Conservation (phyloP, 2,797 vertebrate species). For the Otolemur crassicaudatus region DNA sequence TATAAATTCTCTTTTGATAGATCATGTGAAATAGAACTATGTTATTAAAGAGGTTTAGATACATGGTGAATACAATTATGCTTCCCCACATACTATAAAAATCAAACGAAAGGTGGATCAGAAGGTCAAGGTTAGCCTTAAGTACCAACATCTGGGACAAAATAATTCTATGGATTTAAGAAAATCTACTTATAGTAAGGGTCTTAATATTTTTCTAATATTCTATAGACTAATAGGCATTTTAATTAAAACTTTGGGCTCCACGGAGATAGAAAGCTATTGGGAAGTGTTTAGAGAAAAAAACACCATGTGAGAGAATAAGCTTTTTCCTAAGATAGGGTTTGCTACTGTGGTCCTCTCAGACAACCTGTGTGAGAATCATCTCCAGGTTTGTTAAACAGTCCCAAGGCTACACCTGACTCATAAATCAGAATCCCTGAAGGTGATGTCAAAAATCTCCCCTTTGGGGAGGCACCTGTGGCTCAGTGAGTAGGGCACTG, state of each 20-base stretch:
- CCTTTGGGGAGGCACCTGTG: not conserved
- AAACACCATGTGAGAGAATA: not conserved
- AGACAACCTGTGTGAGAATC: not conserved
- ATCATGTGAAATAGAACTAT: not conserved
- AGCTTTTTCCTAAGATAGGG: not conserved
- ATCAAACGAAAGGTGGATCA: constrained; percentile 20
- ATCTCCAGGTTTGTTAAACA: not conserved
- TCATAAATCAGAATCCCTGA: not conserved
- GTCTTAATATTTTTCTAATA: constrained; percentile 19
- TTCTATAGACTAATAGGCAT: not conserved
- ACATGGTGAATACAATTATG: constrained; percentile 5
- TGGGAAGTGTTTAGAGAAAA: not conserved
- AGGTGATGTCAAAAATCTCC: not conserved
- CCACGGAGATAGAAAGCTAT: not conserved
- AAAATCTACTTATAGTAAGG: constrained; percentile 16
- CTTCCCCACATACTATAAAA: not conserved
- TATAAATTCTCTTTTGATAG: constrained; percentile 24
- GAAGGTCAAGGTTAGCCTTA: not conserved
- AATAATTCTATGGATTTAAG: constrained; percentile 21
- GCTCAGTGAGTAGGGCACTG: too few relatives aligned
- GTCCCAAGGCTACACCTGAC: not conserved
- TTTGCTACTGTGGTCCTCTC: not conserved
- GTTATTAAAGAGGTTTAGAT: not conserved
- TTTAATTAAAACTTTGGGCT: constrained; percentile 32
- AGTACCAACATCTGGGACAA: constrained; percentile 24